Base-by-base conservation (phyloP, 1,140 invertebrate species). In the Ladona fulva region DNA sequence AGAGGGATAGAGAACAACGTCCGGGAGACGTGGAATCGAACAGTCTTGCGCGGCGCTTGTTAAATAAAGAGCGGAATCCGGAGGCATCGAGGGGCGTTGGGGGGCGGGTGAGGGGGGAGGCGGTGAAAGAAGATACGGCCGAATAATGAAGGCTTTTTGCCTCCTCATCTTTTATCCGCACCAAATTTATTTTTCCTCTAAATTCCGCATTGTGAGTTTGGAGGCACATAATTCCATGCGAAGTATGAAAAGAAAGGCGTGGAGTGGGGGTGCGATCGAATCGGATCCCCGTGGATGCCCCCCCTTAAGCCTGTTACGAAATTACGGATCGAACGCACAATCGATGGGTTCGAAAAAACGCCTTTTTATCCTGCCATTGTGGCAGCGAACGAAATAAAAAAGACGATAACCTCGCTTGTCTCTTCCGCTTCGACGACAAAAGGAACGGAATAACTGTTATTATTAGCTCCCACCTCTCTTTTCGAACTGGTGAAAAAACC, bases 131-230 rank as follows among this genome's bases (percentile, higher is more conserved):
- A 22, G 52, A 66, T 66, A 16, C 16, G 52, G 14, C 16, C 14
- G 52, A 66, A 66, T 66, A 66, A 66, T 66, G 52, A 66, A 66
- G 52, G 52, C 52, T 22, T 66, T 66, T 66, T 66, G 52, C 52
- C 52, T 66, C 52, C 52, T 19, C 52, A 66, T 66, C 52, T 66
- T 66, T 66, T 66, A 66, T 66, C 14, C 52, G 16, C 52, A 19
- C n/a, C n/a, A 12, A 16, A 66, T 66, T 19, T 66, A 19, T 66
- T 66, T 66, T 66, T 66, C 52, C 52, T 16, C 16, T 66, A 66
- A 66, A 66, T 66, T 66, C 52, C 52, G 52, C 52, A 66, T 66
- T 66, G 52, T 66, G 52, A 22, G 14, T 66, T 66, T 16, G 52
- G 52, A 66, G 52, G 52, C 52, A 22, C 52, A 66, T 66, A 66